phyloP scores from a whole-genome alignment of 2,113 vertebrate species.

The Actinemys pallida region DNA sequence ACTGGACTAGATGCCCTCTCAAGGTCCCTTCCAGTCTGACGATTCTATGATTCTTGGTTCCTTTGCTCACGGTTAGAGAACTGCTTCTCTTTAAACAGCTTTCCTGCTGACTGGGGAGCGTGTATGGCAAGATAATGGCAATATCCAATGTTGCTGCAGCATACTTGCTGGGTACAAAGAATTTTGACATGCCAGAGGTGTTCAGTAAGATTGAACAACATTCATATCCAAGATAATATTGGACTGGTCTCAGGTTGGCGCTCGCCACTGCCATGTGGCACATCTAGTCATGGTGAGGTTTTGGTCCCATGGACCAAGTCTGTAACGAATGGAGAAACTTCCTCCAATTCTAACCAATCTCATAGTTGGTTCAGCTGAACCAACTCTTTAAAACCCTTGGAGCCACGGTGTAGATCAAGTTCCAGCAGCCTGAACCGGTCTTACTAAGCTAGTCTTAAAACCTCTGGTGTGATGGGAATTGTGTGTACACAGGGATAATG shows the following conservation, averaged over 20 bases:
- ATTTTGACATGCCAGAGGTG: rapidly evolving
- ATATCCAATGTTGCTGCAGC: not conserved
- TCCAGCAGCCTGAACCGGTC: not conserved
- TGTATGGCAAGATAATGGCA: too few relatives aligned
- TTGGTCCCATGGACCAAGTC: not conserved
- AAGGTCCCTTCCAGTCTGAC: too few relatives aligned
- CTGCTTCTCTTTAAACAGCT: too few relatives aligned
- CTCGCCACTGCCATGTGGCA: not conserved
- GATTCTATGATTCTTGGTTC: too few relatives aligned
- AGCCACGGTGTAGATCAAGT: not conserved
- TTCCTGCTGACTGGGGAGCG: too few relatives aligned
- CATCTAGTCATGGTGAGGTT: not conserved
- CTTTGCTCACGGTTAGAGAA: too few relatives aligned
- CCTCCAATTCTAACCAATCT: too few relatives aligned
- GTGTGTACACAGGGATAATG: not conserved
- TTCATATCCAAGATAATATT: not conserved
- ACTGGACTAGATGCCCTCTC: too few relatives aligned
- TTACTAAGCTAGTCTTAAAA: not conserved
- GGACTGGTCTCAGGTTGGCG: not conserved
- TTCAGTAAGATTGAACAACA: not conserved
- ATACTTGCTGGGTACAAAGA: not conserved
- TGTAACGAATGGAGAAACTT: too few relatives aligned
- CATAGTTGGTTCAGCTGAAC: not conserved
- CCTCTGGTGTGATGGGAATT: not conserved
- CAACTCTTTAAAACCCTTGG: not conserved